These are phyloP conservation scores for Moxostoma hubbsi DNA, from an alignment of 2,797 vertebrate genomes.

Conservation along the genomic window DNA sequence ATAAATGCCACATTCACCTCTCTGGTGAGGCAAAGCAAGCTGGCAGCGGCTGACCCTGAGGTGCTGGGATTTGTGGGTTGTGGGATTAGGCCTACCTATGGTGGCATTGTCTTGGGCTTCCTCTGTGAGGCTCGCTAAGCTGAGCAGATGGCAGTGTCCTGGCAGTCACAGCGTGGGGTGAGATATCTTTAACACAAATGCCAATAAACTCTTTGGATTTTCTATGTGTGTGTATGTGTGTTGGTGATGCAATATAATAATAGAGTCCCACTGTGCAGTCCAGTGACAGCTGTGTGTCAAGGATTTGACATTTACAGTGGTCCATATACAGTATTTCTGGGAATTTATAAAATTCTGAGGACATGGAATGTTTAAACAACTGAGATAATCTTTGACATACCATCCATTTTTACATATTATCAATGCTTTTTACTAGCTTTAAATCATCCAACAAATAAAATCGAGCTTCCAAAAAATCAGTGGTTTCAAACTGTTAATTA, in stretches of 20 bases:
- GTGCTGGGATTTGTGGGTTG: conserved; percentile 69
- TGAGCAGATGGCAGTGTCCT: conserved; percentile 78
- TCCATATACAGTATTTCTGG: background rate
- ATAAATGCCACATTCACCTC: background rate
- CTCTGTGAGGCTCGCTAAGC: conserved; percentile 45
- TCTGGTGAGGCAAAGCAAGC: conserved; percentile 43
- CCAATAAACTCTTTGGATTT: conserved; percentile 61
- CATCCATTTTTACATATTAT: conserved; percentile 11
- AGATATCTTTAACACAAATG: conserved; percentile 71
- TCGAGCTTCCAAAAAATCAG: conserved; percentile 36
- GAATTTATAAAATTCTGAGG: background rate
- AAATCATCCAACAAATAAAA: conserved; percentile 31
- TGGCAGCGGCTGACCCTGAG: conserved; percentile 74
- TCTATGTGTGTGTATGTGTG: background rate
- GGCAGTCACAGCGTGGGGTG: conserved; percentile 75
- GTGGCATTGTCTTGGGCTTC: conserved; percentile 46
- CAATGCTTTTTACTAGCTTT: conserved; percentile 21
- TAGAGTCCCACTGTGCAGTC: conserved; percentile 1
- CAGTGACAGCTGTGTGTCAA: conserved; percentile 44
- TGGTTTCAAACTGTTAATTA: conserved; percentile 58
- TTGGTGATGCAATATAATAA: conserved; percentile 7
- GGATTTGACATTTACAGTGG: background rate
- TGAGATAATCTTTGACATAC: background rate
- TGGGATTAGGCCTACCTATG: conserved; percentile 62
- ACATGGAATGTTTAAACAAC: background rate